phyloP scores from a whole-genome alignment of 2,888 invertebrate species.

The Tipula confusa region DNA sequence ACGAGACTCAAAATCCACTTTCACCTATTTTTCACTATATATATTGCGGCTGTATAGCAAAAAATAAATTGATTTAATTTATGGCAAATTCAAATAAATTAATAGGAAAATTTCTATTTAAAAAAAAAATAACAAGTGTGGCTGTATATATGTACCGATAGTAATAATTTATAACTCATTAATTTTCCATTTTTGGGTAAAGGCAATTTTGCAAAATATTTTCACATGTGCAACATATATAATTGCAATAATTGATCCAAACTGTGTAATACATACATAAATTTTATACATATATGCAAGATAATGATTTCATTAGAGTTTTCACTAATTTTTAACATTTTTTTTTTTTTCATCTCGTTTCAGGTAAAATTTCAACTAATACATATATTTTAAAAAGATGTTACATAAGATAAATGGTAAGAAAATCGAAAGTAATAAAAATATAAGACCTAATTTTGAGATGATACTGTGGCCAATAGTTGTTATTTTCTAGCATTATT shows the following conservation, averaged over 20 bases:
- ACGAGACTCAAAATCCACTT: neutral
- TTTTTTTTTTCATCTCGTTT: neutral
- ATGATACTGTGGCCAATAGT: no score
- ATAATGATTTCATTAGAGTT: neutral
- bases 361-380: neutral
- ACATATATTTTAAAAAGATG: neutral
- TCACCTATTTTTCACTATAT: neutral
- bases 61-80: neutral
- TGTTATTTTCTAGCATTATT: no score
- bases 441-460: no score
- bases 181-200: conserved; percentile 3
- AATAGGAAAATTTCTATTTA: neutral
- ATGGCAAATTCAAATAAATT: conserved; percentile 20
- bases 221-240: neutral
- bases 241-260: conserved; percentile 6
- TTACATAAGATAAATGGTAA: neutral
- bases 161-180: conserved; percentile 7
- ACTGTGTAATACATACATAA: neutral
- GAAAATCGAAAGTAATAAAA: neutral
- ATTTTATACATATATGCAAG: neutral
- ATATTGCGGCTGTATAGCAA: neutral
- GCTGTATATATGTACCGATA: neutral
- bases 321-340: neutral
- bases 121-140: neutral
- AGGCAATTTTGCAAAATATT: neutral